phyloP scores from a whole-genome alignment of 2,113 vertebrate species.

The Heteronetta atricapilla region DNA sequence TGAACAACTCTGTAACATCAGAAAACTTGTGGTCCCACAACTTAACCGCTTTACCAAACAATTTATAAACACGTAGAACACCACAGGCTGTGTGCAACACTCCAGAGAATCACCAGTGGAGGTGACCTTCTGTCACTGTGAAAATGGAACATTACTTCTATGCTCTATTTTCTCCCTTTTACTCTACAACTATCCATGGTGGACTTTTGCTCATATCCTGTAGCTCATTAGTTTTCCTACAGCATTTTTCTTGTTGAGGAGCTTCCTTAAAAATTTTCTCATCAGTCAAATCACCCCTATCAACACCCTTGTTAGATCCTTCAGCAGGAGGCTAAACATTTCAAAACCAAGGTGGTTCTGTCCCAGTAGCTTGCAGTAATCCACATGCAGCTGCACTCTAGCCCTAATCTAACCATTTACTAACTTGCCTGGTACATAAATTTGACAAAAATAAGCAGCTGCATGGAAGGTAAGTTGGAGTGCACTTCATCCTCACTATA shows the following conservation, averaged over 20 bases:
- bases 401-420: neutral
- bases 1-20: neutral
- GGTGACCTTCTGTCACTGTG: neutral
- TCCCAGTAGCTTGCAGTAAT: neutral
- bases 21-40: neutral
- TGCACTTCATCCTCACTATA: neutral
- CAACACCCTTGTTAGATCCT: neutral
- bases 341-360: accelerated
- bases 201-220: neutral
- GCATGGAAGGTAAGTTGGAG: neutral
- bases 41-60: neutral
- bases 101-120: neutral
- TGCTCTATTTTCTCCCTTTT: neutral
- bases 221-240: neutral
- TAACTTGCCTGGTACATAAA: neutral
- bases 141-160: neutral
- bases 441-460: neutral
- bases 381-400: neutral
- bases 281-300: neutral
- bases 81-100: neutral
- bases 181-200: neutral
- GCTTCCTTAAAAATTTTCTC: neutral
- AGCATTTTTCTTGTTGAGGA: neutral
- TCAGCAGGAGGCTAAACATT: neutral
- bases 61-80: neutral